These are phyloP conservation scores for Sander lucioperca DNA, from an alignment of 2,113 vertebrate genomes.

Conservation along the genomic window DNA sequence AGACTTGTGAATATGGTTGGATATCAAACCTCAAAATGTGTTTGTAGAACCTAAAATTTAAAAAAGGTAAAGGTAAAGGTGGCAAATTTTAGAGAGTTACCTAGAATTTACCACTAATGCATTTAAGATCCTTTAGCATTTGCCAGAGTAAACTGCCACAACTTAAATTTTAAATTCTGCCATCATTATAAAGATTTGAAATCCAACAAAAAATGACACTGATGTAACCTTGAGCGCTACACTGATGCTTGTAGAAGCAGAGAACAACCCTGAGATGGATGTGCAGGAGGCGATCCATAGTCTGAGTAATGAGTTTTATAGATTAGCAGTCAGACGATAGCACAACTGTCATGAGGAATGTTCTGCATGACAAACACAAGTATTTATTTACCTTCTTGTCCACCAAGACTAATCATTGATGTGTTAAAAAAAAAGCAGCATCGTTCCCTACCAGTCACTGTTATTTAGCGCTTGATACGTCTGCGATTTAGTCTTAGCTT, in stretches of 20 bases:
- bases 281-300: conserved; percentile 9
- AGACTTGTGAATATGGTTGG: background rate
- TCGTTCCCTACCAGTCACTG: background rate
- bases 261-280: background rate
- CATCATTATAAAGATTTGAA: conserved; percentile 9
- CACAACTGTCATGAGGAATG: conserved; percentile 9
- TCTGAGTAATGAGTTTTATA: conserved; percentile 16
- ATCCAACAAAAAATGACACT: background rate
- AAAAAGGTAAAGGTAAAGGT: too few species aligned
- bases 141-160: background rate
- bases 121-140: background rate
- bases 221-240: background rate
- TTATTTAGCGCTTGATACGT: background rate
- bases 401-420: background rate
- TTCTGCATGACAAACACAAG: background rate
- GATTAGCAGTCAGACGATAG: conserved; percentile 16
- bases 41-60: background rate
- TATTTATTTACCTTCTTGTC: background rate
- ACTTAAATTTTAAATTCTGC: background rate
- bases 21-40: background rate
- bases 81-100: too few species aligned
- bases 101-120: background rate
- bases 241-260: background rate
- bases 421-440: background rate
- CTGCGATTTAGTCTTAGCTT: background rate